Evolutionary conservation across 2,888 invertebrate species (phyloP).

Genomic region (Aricia artaxerxes): DNA sequence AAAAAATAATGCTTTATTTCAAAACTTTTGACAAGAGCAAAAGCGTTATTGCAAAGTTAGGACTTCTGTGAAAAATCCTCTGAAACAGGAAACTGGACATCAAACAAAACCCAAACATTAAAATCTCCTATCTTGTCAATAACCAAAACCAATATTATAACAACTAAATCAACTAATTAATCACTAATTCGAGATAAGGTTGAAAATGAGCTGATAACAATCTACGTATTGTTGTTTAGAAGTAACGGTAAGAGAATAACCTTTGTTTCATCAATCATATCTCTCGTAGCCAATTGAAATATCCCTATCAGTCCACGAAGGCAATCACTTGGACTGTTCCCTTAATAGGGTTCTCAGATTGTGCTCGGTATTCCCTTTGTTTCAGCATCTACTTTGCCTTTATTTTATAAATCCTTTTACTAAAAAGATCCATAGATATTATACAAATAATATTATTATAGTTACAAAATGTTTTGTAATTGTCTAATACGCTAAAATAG

Average conservation of each 20-base stretch:
- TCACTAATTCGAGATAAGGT: slow-evolving; percentile 11
- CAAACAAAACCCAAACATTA: no score
- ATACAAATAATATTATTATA: no score
- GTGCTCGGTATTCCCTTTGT: not conserved
- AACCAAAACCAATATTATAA: not conserved
- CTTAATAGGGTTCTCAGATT: slow-evolving; percentile 17
- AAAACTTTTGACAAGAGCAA: no score
- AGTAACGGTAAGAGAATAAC: slow-evolving; percentile 42
- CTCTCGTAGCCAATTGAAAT: slow-evolving; percentile 37
- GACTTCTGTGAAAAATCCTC: no score
- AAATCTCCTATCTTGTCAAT: not conserved
- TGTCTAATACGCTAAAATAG: no score
- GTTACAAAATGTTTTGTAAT: no score
- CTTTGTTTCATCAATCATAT: slow-evolving; percentile 42
- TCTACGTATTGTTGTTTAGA: slow-evolving; percentile 19
- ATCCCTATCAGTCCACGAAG: slow-evolving; percentile 29
- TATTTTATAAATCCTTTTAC: not conserved
- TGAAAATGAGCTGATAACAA: not conserved
- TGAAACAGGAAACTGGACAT: no score
- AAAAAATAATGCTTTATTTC: no score
- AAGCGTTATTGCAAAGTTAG: no score
- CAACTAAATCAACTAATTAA: slow-evolving; percentile 4
- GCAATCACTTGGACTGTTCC: not conserved
- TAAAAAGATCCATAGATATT: not conserved
- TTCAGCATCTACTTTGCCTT: not conserved